A percentile compares a stretch with the other conserved stretches of the same genome.
phyloP scores from a whole-genome alignment of 2,888 invertebrate species.

The Anthophora plumipes region DNA sequence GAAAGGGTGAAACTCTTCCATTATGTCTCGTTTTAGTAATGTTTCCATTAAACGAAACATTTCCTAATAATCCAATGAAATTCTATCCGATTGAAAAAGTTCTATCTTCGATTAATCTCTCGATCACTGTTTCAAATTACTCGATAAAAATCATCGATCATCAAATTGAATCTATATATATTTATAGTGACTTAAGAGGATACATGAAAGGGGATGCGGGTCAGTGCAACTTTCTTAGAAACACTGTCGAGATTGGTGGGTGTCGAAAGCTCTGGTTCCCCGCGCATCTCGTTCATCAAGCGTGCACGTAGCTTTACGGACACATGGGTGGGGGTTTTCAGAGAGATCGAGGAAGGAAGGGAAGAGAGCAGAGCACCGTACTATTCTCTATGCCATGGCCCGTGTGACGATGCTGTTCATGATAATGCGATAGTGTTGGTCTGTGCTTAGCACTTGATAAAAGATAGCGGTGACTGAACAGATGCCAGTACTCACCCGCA shows the following conservation, averaged over 20 bases:
- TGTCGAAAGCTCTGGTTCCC: slow-evolving; percentile 53
- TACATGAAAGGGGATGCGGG: no score
- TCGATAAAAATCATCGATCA: no score
- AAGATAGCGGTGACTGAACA: slow-evolving; percentile 83
- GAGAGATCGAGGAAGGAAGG: slow-evolving; percentile 59
- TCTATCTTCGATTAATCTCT: no score
- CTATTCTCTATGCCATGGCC: slow-evolving; percentile 67
- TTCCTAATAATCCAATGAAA: no score
- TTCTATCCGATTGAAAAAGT: no score
- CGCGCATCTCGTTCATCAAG: slow-evolving; percentile 48
- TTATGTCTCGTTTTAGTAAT: neutral
- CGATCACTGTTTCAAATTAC: no score
- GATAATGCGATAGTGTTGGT: slow-evolving; percentile 81
- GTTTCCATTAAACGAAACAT: neutral
- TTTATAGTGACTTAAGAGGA: no score
- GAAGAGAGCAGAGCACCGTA: slow-evolving; percentile 60
- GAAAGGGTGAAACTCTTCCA: neutral
- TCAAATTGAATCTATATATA: no score
- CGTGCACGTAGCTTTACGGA: slow-evolving; percentile 45
- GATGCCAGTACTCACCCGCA: slow-evolving; percentile 77
- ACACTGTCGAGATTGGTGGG: slow-evolving; percentile 22
- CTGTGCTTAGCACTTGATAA: slow-evolving; percentile 83
- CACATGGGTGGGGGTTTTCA: slow-evolving; percentile 54
- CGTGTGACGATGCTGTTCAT: slow-evolving; percentile 75
- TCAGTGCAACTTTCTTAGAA: slow-evolving; percentile 34